Conservation (phyloP, 2,888 invertebrate genomes). For the Noctua comes region DNA sequence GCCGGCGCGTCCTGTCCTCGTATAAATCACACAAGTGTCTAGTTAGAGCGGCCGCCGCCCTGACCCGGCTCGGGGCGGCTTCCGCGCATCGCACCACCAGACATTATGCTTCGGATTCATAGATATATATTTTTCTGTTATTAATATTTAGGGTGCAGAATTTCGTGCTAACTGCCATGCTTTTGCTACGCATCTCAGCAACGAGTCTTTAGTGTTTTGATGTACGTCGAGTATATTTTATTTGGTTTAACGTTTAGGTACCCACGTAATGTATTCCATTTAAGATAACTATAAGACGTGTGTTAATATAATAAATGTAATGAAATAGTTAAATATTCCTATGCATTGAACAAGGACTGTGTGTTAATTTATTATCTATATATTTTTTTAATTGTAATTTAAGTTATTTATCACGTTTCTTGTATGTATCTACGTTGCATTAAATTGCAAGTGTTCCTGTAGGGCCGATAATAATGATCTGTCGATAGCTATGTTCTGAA, state of each 20-base stretch:
- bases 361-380: slow-evolving; percentile 89
- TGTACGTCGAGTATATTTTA: slow-evolving; percentile 78
- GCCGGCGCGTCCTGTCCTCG: slow-evolving; percentile 64
- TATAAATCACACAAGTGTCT: slow-evolving; percentile 72
- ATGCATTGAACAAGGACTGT: slow-evolving; percentile 88
- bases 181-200: slow-evolving; percentile 87
- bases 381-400: slow-evolving; percentile 81
- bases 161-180: slow-evolving; percentile 88
- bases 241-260: slow-evolving; percentile 81
- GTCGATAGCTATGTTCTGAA: slow-evolving; percentile 78
- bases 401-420: slow-evolving; percentile 88
- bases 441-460: slow-evolving; percentile 78
- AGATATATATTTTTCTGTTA: slow-evolving; percentile 84
- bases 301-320: slow-evolving; percentile 82
- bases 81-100: slow-evolving; percentile 68
- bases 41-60: slow-evolving; percentile 66
- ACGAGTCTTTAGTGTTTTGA: slow-evolving; percentile 83
- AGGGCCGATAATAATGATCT: slow-evolving; percentile 81
- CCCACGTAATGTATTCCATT: slow-evolving; percentile 88
- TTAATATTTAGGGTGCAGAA: slow-evolving; percentile 88
- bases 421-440: slow-evolving; percentile 73
- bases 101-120: slow-evolving; percentile 81
- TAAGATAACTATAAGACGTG: slow-evolving; percentile 87
- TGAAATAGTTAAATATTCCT: slow-evolving; percentile 84
- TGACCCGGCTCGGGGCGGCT: slow-evolving; percentile 53